A percentile compares a stretch with the other conserved stretches of the same genome.
phyloP scores from a whole-genome alignment of 2,888 invertebrate genomes.

The Ectemnius lituratus region DNA sequence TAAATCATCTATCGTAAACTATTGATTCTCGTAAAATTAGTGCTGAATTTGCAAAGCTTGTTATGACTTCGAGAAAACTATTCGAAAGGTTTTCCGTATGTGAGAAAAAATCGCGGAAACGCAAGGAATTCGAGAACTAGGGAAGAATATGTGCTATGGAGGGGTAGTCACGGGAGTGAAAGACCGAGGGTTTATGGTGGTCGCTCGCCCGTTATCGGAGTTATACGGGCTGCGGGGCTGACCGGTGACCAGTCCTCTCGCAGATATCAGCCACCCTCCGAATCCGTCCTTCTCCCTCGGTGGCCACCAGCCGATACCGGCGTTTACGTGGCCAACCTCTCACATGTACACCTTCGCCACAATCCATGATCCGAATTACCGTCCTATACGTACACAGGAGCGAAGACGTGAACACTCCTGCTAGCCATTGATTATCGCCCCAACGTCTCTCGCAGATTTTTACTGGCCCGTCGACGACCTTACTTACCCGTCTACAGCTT shows the following conservation, averaged over 20 bases:
- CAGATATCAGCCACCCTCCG: conserved; percentile 60
- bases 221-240: conserved; percentile 63
- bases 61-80: no score
- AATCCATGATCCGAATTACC: not conserved
- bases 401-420: not conserved
- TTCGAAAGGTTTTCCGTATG: no score
- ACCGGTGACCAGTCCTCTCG: conserved; percentile 52
- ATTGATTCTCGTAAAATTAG: no score
- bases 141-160: conserved; percentile 32
- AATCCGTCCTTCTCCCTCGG: conserved; percentile 27
- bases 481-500: conserved; percentile 21
- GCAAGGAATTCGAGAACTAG: conserved; percentile 23
- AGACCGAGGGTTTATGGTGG: conserved; percentile 63
- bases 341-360: not conserved
- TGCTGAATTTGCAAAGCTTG: no score
- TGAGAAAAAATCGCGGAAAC: not conserved
- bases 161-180: conserved; percentile 57
- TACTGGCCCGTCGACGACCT: conserved; percentile 38
- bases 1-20: no score
- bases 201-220: conserved; percentile 65
- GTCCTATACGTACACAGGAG: not conserved
- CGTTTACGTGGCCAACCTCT: not conserved
- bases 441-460: conserved; percentile 51
- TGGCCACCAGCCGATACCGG: not conserved
- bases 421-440: conserved; percentile 50